Evolutionary conservation across 2,888 invertebrate species (phyloP).

Genomic region (Quadroppia sp.): DNA sequence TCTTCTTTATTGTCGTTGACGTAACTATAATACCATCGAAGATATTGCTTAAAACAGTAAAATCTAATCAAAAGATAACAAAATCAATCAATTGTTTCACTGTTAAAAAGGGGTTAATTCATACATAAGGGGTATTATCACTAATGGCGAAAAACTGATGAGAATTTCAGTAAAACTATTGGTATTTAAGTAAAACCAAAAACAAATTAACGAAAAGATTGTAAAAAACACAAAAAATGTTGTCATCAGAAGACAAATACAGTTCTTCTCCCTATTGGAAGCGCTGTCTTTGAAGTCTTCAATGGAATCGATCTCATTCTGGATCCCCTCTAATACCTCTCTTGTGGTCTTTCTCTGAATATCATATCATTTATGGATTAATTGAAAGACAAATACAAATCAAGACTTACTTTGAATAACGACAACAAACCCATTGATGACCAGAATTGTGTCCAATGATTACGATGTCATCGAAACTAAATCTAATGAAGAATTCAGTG

Average conservation of each 20-base stretch:
- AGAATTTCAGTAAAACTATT: conserved; percentile 63
- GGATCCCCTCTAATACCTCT: conserved; percentile 45
- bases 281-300: conserved; percentile 74
- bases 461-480: background rate
- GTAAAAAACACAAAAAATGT: conserved; percentile 54
- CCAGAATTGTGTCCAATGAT: background rate
- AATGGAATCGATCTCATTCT: conserved; percentile 68
- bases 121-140: conserved; percentile 79
- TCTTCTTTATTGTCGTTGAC: conserved; percentile 72
- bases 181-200: conserved; percentile 73
- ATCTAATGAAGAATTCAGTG: background rate
- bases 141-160: conserved; percentile 70
- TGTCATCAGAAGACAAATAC: background rate
- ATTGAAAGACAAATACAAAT: conserved; percentile 12
- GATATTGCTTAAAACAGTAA: conserved; percentile 60
- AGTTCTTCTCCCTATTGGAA: conserved; percentile 69
- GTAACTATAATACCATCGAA: conserved; percentile 84
- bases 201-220: conserved; percentile 58
- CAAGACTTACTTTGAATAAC: conserved; percentile 20
- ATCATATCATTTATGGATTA: too few species aligned
- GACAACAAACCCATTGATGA: conserved; percentile 34
- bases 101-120: conserved; percentile 52
- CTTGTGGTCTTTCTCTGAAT: conserved; percentile 45
- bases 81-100: conserved; percentile 13
- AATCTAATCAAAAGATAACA: conserved; percentile 35